phyloP scores from a whole-genome alignment of 2,888 invertebrate species.

The Athripsodes cinereus region DNA sequence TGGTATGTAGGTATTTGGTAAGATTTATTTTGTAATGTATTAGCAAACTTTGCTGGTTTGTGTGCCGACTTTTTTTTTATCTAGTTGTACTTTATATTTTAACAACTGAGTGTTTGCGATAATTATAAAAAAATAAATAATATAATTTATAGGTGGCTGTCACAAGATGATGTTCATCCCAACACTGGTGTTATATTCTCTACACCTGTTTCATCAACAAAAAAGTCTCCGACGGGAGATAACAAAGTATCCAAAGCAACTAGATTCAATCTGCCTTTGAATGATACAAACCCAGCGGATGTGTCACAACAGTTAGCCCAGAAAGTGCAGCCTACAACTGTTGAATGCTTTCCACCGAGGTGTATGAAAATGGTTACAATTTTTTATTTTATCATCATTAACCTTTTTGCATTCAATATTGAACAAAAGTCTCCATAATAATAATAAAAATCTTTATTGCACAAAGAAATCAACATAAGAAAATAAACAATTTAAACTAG shows the following conservation, averaged over 20 bases:
- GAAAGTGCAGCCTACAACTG: slow-evolving; percentile 34
- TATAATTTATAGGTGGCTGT: slow-evolving; percentile 49
- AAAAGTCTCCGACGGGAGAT: slow-evolving; percentile 38
- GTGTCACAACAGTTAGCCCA: slow-evolving; percentile 30
- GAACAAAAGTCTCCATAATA: too few species aligned
- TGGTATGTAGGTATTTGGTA: too few species aligned
- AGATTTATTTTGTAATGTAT: too few species aligned
- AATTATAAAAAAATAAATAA: too few species aligned
- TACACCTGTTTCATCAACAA: slow-evolving; percentile 65
- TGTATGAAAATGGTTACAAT: slow-evolving; percentile 41
- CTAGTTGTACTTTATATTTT: too few species aligned
- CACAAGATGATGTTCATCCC: slow-evolving; percentile 55
- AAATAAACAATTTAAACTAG: too few species aligned
- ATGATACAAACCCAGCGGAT: slow-evolving; percentile 39
- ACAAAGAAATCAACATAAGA: too few species aligned
- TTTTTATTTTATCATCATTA: background rate
- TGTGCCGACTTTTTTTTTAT: too few species aligned
- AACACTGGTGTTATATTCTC: slow-evolving; percentile 71
- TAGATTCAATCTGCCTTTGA: slow-evolving; percentile 56
- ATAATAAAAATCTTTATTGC: too few species aligned
- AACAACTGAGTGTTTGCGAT: too few species aligned
- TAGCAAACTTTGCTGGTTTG: too few species aligned
- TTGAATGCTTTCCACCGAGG: slow-evolving; percentile 49
- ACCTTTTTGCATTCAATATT: background rate
- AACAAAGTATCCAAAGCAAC: slow-evolving; percentile 50